Base-by-base conservation (phyloP, 2,797 vertebrate species). In the Hyperoplus immaculatus region DNA sequence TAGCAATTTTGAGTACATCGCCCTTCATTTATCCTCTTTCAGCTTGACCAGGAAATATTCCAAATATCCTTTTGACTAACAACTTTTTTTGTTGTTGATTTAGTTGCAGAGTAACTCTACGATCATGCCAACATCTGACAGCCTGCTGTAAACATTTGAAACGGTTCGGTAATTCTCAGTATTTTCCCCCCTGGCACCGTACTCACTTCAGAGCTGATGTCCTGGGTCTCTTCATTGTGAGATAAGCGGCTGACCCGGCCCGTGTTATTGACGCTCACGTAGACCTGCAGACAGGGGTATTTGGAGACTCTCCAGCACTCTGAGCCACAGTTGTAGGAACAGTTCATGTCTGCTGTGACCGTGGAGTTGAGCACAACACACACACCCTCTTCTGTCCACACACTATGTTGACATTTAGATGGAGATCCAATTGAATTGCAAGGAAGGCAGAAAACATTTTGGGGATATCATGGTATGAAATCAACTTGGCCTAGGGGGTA, bases 281-380 rank as follows among this genome's bases (percentile, higher is more conserved):
- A 98, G 84, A 99, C 97, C 94, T 98, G 97, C 78, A 99, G 96
- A 92, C 98, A 99, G 57, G 97, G 97, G 83, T 97, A 98, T 89
- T 95, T 97, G 73, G 98, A 98, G 78, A 92, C 95, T 84, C 96
- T 96, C 96, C 96, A 96, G 94, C 98, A 98, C 77, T 98, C 97
- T 5, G 96, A 93, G 39, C 97, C 97, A 2, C 97, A 99, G 94
- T 93, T 97, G 94, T 98, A 98, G 8, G 96, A 97, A 89, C 97
- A 99, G 89, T 97, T 98, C 84, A 97, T 93, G 57, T 97, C 96
- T 82, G 96, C 95, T 21, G 95, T 97, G 92, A 98, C 94, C 80
- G 96, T 97, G 53, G 95, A 95, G 63, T 98, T 99, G 81, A 98
- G 93, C 39, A 99, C 94, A 0, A 95, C 95, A 84, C 98, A 99